These are phyloP conservation scores for Pedetes capensis DNA, from an alignment of 2,113 vertebrate species.

Conservation along the genomic window DNA sequence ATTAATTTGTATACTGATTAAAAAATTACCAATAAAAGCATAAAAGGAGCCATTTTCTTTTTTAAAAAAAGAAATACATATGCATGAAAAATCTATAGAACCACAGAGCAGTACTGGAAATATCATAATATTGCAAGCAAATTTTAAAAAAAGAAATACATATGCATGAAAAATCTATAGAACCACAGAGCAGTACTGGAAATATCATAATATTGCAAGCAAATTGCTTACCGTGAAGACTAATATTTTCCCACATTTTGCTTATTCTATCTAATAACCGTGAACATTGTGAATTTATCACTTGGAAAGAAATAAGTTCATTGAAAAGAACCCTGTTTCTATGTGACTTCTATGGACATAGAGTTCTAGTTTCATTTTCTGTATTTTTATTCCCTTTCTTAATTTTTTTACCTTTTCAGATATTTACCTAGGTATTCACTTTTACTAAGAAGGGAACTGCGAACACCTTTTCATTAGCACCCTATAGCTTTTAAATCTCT, in stretches of 20 bases:
- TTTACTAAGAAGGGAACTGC: neutral
- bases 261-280: neutral
- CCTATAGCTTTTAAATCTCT: neutral
- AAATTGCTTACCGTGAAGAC: neutral
- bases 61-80: neutral
- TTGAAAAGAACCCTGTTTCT: neutral
- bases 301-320: neutral
- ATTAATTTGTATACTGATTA: too few relatives aligned
- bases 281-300: neutral
- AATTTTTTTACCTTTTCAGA: neutral
- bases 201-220: neutral
- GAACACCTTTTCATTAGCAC: constrained; percentile 27
- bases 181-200: neutral
- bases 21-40: too few relatives aligned
- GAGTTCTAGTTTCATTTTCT: constrained; percentile 3
- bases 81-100: neutral
- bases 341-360: neutral
- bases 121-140: too few relatives aligned
- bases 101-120: neutral
- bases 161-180: neutral
- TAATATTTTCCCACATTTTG: neutral
- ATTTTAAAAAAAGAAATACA: too few relatives aligned
- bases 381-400: neutral
- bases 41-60: neutral
- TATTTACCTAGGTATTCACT: neutral